Percentiles rank a stretch among this genome's conserved stretches.
phyloP scores from a whole-genome alignment of 2,797 vertebrate species.

The Craterocephalus amniculus region DNA sequence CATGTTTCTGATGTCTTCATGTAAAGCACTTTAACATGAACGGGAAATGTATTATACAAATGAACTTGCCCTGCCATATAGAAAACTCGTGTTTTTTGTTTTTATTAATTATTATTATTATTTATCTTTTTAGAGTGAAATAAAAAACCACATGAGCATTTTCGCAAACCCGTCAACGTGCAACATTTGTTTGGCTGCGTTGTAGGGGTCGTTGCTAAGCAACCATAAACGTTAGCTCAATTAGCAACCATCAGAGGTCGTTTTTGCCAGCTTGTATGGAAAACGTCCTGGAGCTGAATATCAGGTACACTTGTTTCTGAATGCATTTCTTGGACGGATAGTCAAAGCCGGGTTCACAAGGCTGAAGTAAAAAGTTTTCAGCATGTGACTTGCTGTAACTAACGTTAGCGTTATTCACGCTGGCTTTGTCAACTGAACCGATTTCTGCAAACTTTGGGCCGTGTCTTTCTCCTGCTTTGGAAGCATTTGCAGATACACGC shows the following conservation, averaged over 20 bases:
- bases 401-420: neutral
- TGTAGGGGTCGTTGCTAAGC: slow-evolving; percentile 13
- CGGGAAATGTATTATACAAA: no score
- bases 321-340: neutral
- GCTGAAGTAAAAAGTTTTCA: neutral
- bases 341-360: neutral
- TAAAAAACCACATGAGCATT: neutral
- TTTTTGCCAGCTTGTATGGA: neutral
- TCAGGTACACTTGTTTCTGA: neutral
- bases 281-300: neutral
- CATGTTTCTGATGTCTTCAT: no score
- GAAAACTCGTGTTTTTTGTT: no score
- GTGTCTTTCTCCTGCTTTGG: neutral
- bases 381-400: neutral
- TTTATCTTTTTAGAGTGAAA: neutral
- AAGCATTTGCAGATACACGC: neutral
- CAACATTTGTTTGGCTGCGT: neutral
- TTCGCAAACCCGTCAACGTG: neutral
- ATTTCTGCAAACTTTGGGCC: neutral
- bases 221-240: accelerated
- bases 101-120: no score
- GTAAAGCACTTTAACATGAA: no score
- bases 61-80: no score
- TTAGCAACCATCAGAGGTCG: neutral
- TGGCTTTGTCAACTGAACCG: neutral